Conservation (phyloP, 2,888 invertebrate species). For the Petrolisthes cinctipes region DNA sequence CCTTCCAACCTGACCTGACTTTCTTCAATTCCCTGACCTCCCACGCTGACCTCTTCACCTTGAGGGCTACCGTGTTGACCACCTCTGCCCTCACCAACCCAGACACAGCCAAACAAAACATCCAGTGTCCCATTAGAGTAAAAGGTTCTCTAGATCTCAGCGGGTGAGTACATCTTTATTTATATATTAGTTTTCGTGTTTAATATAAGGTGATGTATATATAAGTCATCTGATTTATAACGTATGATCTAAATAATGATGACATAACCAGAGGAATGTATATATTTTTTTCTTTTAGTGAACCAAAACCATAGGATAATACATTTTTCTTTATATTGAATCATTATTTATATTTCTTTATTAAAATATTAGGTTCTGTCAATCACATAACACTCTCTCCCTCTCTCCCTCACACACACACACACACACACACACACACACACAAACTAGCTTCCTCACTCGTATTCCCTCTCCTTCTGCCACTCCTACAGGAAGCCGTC, state of each 20-base stretch:
- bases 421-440: background rate
- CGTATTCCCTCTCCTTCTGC: background rate
- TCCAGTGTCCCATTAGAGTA: conserved; percentile 25
- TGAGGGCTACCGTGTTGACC: background rate
- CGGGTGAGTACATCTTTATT: background rate
- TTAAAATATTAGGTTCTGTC: background rate
- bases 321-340: no score
- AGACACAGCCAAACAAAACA: background rate
- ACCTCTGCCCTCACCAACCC: background rate
- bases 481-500: conserved; percentile 3
- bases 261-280: no score
- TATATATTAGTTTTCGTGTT: background rate
- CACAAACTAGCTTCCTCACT: background rate
- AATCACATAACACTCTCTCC: background rate
- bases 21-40: conserved; percentile 10
- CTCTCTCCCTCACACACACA: no score
- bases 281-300: no score
- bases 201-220: no score
- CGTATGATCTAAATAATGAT: no score
- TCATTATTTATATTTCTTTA: no score
- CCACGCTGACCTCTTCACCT: background rate
- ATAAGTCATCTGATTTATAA: no score
- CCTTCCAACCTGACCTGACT: background rate
- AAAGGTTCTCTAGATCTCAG: background rate
- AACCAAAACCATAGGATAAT: no score